Conservation (phyloP, 2,797 vertebrate genomes). For the Anguilla pacifica region DNA sequence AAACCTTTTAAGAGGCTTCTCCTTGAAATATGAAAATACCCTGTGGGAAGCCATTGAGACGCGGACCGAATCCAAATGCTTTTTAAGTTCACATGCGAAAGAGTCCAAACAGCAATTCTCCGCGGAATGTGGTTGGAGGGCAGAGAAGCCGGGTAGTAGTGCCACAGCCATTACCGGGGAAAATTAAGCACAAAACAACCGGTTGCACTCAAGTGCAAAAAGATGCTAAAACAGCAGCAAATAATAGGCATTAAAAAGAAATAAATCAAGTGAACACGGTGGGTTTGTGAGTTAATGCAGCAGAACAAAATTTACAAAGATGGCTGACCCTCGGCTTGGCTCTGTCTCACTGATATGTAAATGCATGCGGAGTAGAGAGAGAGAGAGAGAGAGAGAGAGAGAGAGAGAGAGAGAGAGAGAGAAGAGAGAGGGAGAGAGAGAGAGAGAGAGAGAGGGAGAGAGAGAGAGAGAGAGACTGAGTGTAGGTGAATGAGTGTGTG, state of each 20-base stretch:
- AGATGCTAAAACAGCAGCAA: conserved; percentile 20
- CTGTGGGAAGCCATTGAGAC: conserved; percentile 15
- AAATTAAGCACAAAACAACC: conserved; percentile 21
- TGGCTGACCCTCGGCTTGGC: conserved; percentile 31
- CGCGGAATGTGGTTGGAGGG: conserved; percentile 23
- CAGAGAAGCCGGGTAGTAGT: conserved; percentile 18
- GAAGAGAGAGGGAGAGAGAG: too few species aligned
- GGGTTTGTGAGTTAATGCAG: conserved; percentile 30
- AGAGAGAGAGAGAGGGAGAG: not conserved
- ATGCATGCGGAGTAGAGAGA: conserved; percentile 21
- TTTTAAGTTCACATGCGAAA: conserved; percentile 24
- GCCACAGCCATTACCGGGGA: not conserved
- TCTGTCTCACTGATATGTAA: conserved; percentile 35
- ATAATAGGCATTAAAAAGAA: conserved; percentile 38
- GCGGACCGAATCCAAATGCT: conserved; percentile 22
- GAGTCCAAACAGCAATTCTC: conserved; percentile 21
- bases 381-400: too few species aligned
- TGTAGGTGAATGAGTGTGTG: not conserved
- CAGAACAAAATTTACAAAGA: conserved; percentile 38
- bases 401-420: too few species aligned
- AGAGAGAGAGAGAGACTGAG: not conserved
- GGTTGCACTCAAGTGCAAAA: conserved; percentile 27
- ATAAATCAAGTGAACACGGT: conserved; percentile 38
- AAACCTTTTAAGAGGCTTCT: not conserved
- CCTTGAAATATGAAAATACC: conserved; percentile 13